Base-by-base conservation (phyloP, 2,113 vertebrate species). In the Deroptyus accipitrinus region DNA sequence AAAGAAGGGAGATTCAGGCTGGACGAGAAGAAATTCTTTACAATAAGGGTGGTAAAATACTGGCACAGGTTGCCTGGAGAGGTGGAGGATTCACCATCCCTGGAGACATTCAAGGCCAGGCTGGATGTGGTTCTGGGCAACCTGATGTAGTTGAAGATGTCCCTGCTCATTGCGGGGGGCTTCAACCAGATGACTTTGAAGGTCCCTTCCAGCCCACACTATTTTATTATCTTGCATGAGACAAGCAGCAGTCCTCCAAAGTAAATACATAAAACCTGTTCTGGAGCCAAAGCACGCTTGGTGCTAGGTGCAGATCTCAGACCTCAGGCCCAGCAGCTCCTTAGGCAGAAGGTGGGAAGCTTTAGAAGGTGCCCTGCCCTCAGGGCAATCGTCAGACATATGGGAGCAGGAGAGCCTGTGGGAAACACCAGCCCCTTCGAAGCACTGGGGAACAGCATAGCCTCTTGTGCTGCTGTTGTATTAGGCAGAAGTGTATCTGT, bases 191-290 rank as follows among this genome's bases (percentile, higher is more conserved):
- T 59, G 57, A 35, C 33, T 59, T 59, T 59, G 57, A 59, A 35
- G 57, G 57, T 24, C 22, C 57, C 33, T 35, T 23, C 33, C 57
- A 59, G 13, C 33, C 57, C 22, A 15, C 23, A 23, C 57, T 59
- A 35, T 59, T 59, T 24, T 35, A 10, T 10, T 59, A 35, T 35
- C 57, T 59, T 35, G 33, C 19, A 6, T 15, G 42, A 7, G 30
- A 13, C 1, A 0, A 2, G 16, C 39, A 27, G 12, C 59, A 14
- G 49, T 17, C 13, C 35, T 11, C 28, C 31, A 2, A 5, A 54
- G 24, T 8, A 22, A 5, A 0, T 8, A 0, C 0, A 0, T 3
- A 14, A 49, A 52, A 17, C 35, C 16, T 31, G 9, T 6, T 44
- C 51, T 9, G 19, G 30, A 24, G 28, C 48, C 69, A 30, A 35